These are phyloP conservation scores for Drosophila acutilabella DNA, from an alignment of 2,888 invertebrate genomes.

Conservation along the genomic window DNA sequence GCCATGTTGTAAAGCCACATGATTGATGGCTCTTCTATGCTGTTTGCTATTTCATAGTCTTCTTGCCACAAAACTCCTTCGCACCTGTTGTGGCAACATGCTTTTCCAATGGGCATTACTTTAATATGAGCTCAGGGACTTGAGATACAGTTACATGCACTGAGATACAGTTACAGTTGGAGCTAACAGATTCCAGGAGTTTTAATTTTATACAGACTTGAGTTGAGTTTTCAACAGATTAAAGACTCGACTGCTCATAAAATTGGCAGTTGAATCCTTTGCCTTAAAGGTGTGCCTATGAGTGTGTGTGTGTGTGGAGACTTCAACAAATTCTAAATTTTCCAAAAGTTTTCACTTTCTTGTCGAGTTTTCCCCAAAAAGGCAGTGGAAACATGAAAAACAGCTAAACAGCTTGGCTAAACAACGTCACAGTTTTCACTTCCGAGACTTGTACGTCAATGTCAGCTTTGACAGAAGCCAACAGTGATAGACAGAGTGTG, in stretches of 20 bases:
- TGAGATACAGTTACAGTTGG: not conserved
- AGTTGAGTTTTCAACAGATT: slow-evolving; percentile 9
- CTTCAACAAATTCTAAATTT: slow-evolving; percentile 34
- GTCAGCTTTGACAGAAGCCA: slow-evolving; percentile 76
- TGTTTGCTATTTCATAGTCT: slow-evolving; percentile 39
- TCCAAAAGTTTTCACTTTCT: slow-evolving; percentile 59
- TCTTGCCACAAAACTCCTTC: slow-evolving; percentile 12
- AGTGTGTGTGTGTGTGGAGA: not conserved
- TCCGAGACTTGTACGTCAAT: slow-evolving; percentile 74
- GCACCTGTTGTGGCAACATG: slow-evolving; percentile 63
- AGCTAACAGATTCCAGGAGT: not conserved
- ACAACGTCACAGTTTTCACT: slow-evolving; percentile 60
- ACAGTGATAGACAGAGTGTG: slow-evolving; percentile 3
- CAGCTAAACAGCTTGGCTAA: slow-evolving; percentile 64
- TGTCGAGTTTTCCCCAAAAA: slow-evolving; percentile 8
- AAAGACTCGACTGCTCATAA: not conserved
- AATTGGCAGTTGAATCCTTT: not conserved
- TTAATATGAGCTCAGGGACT: slow-evolving; percentile 18
- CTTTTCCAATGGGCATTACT: slow-evolving; percentile 12
- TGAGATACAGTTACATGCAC: not conserved
- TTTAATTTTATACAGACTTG: not conserved
- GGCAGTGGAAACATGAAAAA: slow-evolving; percentile 58
- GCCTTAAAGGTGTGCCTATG: slow-evolving; percentile 3
- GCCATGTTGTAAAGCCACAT: slow-evolving; percentile 45
- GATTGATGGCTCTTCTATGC: slow-evolving; percentile 63